Evolutionary conservation across 2,113 vertebrate species (phyloP).

Genomic region (Callorhinus ursinus): DNA sequence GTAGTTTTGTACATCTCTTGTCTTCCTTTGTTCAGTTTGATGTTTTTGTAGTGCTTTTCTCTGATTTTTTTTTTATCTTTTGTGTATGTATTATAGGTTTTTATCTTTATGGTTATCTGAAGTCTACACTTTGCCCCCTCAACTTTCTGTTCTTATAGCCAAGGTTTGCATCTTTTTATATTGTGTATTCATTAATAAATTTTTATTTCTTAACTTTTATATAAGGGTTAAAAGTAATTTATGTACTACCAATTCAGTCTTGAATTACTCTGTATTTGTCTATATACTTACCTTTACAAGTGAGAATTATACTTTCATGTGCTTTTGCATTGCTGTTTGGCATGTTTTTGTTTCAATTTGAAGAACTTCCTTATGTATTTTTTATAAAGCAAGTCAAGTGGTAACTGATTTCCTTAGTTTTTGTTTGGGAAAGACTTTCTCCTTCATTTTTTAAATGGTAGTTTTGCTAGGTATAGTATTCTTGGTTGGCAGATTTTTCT

Average conservation of each 20-base stretch:
- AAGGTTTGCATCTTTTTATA: neutral
- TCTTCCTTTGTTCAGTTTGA: neutral
- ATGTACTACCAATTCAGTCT: neutral
- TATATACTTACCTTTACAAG: neutral
- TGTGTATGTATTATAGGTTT: neutral
- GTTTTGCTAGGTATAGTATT: neutral
- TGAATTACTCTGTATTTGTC: neutral
- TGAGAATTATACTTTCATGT: neutral
- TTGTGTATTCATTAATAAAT: neutral
- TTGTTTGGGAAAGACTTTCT: neutral
- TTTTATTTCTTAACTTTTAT: neutral
- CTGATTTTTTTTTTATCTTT: neutral
- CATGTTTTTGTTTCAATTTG: neutral
- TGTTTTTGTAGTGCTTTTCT: neutral
- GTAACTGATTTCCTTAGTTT: neutral
- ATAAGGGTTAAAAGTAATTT: neutral
- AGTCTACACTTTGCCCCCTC: neutral
- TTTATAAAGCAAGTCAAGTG: neutral
- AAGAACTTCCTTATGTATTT: neutral
- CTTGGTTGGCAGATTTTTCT: neutral
- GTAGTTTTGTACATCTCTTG: neutral
- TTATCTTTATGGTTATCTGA: neutral
- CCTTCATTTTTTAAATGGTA: neutral
- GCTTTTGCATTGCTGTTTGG: neutral
- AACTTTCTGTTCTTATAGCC: neutral